Base-by-base conservation (phyloP, 1,140 invertebrate genomes). In the Pachyrhynchus sulphureomaculatus region DNA sequence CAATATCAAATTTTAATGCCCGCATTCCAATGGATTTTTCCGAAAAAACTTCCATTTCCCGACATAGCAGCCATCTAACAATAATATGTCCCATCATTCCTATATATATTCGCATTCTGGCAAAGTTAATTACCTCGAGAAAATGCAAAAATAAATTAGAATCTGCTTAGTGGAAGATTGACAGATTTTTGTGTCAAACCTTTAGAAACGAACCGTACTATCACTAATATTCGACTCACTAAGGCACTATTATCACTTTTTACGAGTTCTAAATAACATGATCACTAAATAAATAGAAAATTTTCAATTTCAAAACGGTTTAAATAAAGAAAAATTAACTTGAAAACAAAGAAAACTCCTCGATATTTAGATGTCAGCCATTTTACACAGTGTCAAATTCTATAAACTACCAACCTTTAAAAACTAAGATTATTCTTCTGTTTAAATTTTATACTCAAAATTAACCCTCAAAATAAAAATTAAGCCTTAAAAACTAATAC, bases 361-460 rank as follows among this genome's bases (percentile, higher is more conserved):
- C 59, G 67, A 65, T 68, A 70, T 73, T 74, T 70, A 75, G 71
- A 68, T 72, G 68, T 70, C 74, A 70, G 74, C 74, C 74, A 76
- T 76, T 71, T 75, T 74, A 72, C 64, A 65, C 58, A 76, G 71
- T 76, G 74, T 76, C 74, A 76, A 76, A 76, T 76, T 75, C 74
- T 73, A 71, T 68, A 72, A 65, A 55, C 60, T 74, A 59, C 74
- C 74, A 76, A 74, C 72, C 18, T 63, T 10, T 44, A 32, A 47
- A 68, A 68, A 63, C 49, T 33, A 51, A 63, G 55, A 42, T 20
- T 4, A 6, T 18, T 42, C 8, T 5, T 20, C 3, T 42, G 1
- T 21, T 21, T 42, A 6, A 42, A 20, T 42, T 42, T 42, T 2
- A 2, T 1, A 2, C 1, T 29, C 12, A 3, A 29, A 29, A 29